These are phyloP conservation scores for Lordiphosa mommai DNA, from an alignment of 1,140 invertebrate species.

Conservation along the genomic window DNA sequence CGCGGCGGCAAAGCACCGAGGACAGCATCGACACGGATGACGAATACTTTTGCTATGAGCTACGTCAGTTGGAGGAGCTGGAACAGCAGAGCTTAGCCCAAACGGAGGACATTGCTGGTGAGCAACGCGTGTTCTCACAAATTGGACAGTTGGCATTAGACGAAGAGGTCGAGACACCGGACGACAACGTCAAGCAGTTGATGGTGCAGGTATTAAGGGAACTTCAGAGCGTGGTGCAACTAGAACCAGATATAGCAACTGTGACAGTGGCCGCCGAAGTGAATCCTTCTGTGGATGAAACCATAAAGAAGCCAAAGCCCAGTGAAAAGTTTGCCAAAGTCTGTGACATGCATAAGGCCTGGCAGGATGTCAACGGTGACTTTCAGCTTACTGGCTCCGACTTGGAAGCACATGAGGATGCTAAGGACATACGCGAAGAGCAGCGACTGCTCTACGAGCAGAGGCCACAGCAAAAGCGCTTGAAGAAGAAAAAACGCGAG, in stretches of 20 bases:
- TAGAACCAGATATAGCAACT: slow-evolving; percentile 24
- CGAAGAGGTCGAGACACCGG: slow-evolving; percentile 80
- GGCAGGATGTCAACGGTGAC: slow-evolving; percentile 72
- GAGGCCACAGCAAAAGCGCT: slow-evolving; percentile 8
- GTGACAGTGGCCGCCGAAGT: not conserved
- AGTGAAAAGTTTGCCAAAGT: slow-evolving; percentile 49
- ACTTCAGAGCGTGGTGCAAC: slow-evolving; percentile 85
- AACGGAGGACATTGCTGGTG: slow-evolving; percentile 50
- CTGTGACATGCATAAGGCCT: slow-evolving; percentile 76
- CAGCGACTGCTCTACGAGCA: not conserved
- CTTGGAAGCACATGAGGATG: slow-evolving; percentile 13
- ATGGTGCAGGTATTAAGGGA: slow-evolving; percentile 89
- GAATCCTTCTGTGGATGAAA: not conserved
- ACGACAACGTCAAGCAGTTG: slow-evolving; percentile 86
- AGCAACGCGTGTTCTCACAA: slow-evolving; percentile 77
- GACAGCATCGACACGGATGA: slow-evolving; percentile 96
- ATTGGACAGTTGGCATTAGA: slow-evolving; percentile 53
- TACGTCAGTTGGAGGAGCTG: slow-evolving; percentile 91
- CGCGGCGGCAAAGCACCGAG: slow-evolving; percentile 93
- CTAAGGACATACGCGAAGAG: not conserved
- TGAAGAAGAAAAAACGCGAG: slow-evolving; percentile 27
- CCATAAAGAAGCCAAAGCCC: slow-evolving; percentile 7
- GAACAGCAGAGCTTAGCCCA: slow-evolving; percentile 85
- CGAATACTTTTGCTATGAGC: slow-evolving; percentile 95
- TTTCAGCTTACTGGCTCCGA: slow-evolving; percentile 9